Evolutionary conservation across 2,888 invertebrate species (phyloP).

Genomic region (Orthosia gracilis): DNA sequence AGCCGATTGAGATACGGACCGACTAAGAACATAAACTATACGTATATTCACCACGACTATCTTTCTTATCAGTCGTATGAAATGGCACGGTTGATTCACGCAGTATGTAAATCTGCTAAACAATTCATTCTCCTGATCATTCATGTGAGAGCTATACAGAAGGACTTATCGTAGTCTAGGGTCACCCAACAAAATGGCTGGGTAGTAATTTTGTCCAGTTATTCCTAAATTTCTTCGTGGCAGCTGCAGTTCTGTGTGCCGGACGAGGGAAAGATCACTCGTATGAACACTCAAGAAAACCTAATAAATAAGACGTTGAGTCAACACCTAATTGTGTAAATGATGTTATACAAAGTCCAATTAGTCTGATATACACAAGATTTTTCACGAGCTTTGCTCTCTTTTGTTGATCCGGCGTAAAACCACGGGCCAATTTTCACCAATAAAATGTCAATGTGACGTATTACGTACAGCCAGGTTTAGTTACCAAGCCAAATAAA

Average conservation of each 20-base stretch:
- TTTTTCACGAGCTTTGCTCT: not conserved
- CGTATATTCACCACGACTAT: not conserved
- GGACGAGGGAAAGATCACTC: too few relatives aligned
- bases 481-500: constrained; percentile 14
- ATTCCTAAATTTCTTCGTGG: not conserved
- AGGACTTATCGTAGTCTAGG: not conserved
- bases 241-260: not conserved
- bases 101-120: not conserved
- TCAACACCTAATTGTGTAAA: not conserved
- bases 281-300: not conserved
- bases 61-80: not conserved
- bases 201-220: not conserved
- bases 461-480: constrained; percentile 11
- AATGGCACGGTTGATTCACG: not conserved
- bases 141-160: not conserved
- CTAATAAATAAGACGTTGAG: not conserved
- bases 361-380: not conserved
- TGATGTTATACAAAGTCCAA: not conserved
- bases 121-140: not conserved
- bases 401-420: not conserved
- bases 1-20: not conserved
- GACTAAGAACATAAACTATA: not conserved
- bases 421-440: constrained; percentile 9
- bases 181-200: not conserved
- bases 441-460: constrained; percentile 13